A percentile compares a stretch with the other conserved stretches of the same genome.
Conservation (phyloP, 2,888 invertebrate genomes). For the Cerceris ruficornis region DNA sequence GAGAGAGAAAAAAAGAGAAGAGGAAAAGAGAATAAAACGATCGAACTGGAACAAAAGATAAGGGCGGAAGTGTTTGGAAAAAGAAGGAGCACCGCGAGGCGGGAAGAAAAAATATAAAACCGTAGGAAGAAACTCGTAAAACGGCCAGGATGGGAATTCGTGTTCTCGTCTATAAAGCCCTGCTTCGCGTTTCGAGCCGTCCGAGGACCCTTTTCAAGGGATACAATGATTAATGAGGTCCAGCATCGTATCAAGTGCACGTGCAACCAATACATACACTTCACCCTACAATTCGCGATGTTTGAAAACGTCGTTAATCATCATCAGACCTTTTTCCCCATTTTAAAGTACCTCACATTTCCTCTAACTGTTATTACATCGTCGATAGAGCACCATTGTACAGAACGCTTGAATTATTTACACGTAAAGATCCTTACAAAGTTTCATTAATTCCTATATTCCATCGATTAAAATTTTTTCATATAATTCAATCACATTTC, state of each 20-base stretch:
- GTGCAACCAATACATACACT: conserved; percentile 29
- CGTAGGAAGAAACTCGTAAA: background rate
- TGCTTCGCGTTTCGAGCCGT: background rate
- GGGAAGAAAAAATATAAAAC: background rate
- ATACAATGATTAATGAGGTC: conserved; percentile 50
- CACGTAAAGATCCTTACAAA: too few species aligned
- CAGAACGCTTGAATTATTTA: background rate
- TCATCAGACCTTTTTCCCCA: conserved; percentile 31
- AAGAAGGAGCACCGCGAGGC: conserved; percentile 9
- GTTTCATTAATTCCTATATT: too few species aligned
- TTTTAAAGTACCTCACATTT: conserved; percentile 14
- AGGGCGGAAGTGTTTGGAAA: conserved; percentile 28
- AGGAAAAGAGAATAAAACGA: conserved; percentile 44
- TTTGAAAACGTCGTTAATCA: conserved; percentile 47
- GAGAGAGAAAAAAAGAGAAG: conserved; percentile 5
- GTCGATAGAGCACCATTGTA: background rate
- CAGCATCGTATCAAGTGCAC: conserved; percentile 21
- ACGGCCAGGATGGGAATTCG: conserved; percentile 7
- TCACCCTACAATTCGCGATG: conserved; percentile 19
- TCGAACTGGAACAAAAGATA: conserved; percentile 56
- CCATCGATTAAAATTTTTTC: too few species aligned
- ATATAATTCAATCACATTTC: too few species aligned
- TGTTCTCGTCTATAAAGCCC: conserved; percentile 18
- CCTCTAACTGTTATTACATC: background rate
- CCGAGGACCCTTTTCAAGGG: conserved; percentile 10